Conservation (phyloP, 2,888 invertebrate genomes). For the Notodonta dromedarius region DNA sequence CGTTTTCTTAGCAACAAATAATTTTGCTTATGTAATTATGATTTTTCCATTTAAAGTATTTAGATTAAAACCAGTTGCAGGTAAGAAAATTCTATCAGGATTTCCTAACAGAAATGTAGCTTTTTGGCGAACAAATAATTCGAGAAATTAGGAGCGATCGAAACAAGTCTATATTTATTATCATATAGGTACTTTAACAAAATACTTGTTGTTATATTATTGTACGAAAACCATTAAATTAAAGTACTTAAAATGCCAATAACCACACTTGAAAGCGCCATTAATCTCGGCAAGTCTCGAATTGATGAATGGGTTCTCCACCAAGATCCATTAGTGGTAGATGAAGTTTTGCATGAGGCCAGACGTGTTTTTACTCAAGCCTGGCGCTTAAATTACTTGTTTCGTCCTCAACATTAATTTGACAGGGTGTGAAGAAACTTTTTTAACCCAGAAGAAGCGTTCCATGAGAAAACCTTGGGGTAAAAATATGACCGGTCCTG, state of each 20-base stretch:
- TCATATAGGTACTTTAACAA: too few relatives aligned
- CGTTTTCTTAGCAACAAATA: neutral
- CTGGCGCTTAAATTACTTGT: neutral
- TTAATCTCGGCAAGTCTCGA: conserved; percentile 27
- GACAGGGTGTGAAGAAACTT: neutral
- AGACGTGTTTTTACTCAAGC: neutral
- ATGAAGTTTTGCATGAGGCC: neutral
- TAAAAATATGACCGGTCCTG: too few relatives aligned
- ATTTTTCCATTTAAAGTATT: too few relatives aligned
- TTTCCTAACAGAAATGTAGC: too few relatives aligned
- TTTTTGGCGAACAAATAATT: too few relatives aligned
- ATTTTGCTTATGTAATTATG: too few relatives aligned
- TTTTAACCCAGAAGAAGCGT: neutral
- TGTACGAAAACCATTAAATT: neutral
- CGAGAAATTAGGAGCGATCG: too few relatives aligned
- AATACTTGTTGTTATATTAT: too few relatives aligned
- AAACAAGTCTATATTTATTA: too few relatives aligned
- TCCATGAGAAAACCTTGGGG: too few relatives aligned
- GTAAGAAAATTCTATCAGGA: too few relatives aligned
- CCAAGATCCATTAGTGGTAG: conserved; percentile 26
- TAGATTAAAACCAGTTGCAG: too few relatives aligned
- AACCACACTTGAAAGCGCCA: conserved; percentile 17
- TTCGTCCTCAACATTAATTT: conserved; percentile 19
- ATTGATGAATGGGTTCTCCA: conserved; percentile 30
- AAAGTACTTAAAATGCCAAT: neutral